Percentiles rank a stretch among this genome's conserved stretches.
Evolutionary conservation across 2,888 invertebrate genomes (phyloP).

Genomic region (Phorcus lineatus): DNA sequence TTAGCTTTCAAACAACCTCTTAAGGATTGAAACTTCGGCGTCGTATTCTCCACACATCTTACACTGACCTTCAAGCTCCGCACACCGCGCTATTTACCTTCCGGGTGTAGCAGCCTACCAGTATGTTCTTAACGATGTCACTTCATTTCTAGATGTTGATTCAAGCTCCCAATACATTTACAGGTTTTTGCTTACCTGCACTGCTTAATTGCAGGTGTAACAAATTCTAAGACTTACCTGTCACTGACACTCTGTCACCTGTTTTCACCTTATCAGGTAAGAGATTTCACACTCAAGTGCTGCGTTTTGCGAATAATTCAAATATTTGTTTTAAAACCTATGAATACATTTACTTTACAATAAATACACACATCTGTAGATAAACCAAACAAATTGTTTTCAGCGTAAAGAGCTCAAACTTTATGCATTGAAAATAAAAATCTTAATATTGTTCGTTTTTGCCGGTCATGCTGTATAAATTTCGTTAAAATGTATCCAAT

Average conservation of each 20-base stretch:
- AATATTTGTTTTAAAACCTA: too few species aligned
- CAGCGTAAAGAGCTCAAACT: too few species aligned
- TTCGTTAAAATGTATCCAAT: too few species aligned
- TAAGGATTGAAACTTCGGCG: not conserved
- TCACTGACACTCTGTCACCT: not conserved
- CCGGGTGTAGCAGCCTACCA: slow-evolving; percentile 21
- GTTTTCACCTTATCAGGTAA: not conserved
- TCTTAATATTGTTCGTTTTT: too few species aligned
- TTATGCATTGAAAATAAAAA: too few species aligned
- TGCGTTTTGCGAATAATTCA: too few species aligned
- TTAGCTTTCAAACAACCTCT: too few species aligned
- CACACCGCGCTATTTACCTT: slow-evolving; percentile 2
- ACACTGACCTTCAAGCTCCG: slow-evolving; percentile 14
- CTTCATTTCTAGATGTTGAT: not conserved
- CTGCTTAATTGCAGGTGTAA: slow-evolving; percentile 19
- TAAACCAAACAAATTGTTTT: too few species aligned
- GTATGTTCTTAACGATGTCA: slow-evolving; percentile 20
- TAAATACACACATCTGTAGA: too few species aligned
- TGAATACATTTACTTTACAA: too few species aligned
- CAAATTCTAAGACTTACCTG: not conserved
- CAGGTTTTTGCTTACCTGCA: not conserved
- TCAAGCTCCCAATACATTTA: slow-evolving; percentile 1
- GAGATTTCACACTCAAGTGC: not conserved
- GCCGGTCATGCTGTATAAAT: too few species aligned
- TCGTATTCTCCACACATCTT: slow-evolving; percentile 12